These are phyloP conservation scores for Teleiodes luculella DNA, from an alignment of 2,888 invertebrate genomes.

Conservation along the genomic window DNA sequence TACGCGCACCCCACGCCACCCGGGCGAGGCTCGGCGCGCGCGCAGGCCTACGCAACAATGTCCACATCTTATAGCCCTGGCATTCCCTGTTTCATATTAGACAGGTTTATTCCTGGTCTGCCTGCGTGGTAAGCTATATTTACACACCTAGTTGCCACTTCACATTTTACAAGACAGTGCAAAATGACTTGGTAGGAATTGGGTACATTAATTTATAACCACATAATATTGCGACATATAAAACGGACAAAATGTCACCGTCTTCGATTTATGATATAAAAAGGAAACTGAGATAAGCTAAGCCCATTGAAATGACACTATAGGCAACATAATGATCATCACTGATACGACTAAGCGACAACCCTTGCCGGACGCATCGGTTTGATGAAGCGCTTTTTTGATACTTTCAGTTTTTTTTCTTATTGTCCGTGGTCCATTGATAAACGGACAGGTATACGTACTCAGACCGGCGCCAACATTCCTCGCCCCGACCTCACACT, in stretches of 20 bases:
- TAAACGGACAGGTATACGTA: conserved; percentile 78
- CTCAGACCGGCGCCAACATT: conserved; percentile 79
- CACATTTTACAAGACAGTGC: too few species aligned
- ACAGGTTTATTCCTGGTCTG: conserved; percentile 12
- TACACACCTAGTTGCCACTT: neutral
- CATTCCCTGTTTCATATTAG: conserved; percentile 32
- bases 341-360: conserved; percentile 48
- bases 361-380: conserved; percentile 69
- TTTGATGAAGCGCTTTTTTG: conserved; percentile 76
- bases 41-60: conserved; percentile 62
- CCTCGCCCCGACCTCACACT: conserved; percentile 78
- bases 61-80: conserved; percentile 58
- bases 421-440: conserved; percentile 75
- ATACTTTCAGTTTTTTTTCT: conserved; percentile 63
- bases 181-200: too few species aligned
- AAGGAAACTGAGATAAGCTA: conserved; percentile 6
- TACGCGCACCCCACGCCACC: conserved; percentile 40
- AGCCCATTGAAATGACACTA: conserved; percentile 18
- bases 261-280: neutral
- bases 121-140: neutral
- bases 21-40: conserved; percentile 32
- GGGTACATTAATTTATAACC: too few species aligned
- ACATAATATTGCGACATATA: neutral
- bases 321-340: conserved; percentile 13
- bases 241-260: neutral